Conservation (phyloP, 1,140 invertebrate species). For the Radopholus similis region DNA sequence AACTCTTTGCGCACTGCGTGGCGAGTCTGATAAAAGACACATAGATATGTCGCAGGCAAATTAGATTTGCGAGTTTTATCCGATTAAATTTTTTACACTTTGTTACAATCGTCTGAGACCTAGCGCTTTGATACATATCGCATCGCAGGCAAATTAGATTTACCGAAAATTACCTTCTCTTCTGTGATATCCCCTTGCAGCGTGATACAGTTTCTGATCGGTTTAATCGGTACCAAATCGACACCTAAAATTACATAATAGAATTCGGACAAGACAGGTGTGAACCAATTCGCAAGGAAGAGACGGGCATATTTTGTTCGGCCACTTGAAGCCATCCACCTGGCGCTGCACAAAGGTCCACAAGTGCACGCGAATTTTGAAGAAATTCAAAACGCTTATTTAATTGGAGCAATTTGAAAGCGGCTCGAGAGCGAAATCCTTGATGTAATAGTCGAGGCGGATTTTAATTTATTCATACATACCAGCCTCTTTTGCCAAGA, state of each 20-base stretch:
- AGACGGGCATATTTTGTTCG: slow-evolving; percentile 92
- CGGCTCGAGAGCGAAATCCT: slow-evolving; percentile 92
- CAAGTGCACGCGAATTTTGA: slow-evolving; percentile 86
- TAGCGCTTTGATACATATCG: too few relatives aligned
- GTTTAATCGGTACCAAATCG: slow-evolving; percentile 91
- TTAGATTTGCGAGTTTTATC: too few relatives aligned
- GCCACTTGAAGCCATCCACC: slow-evolving; percentile 99
- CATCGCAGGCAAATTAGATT: too few relatives aligned
- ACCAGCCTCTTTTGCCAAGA: slow-evolving; percentile 97
- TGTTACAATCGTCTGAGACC: too few relatives aligned
- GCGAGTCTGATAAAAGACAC: slow-evolving; percentile 60
- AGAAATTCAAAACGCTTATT: slow-evolving; percentile 96
- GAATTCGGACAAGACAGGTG: background rate
- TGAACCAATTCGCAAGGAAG: slow-evolving; percentile 80
- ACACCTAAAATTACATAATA: slow-evolving; percentile 67
- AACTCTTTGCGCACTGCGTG: slow-evolving; percentile 70
- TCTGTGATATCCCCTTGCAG: slow-evolving; percentile 93
- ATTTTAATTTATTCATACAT: slow-evolving; percentile 40
- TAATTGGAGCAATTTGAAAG: slow-evolving; percentile 95
- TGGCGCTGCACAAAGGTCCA: slow-evolving; percentile 97
- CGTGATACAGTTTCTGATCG: slow-evolving; percentile 82
- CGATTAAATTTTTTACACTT: background rate
- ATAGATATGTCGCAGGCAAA: too few relatives aligned
- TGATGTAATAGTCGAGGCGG: too few relatives aligned
- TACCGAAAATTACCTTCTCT: too few relatives aligned